phyloP scores from a whole-genome alignment of 2,797 vertebrate genomes.

The Glyptemys insculpta region DNA sequence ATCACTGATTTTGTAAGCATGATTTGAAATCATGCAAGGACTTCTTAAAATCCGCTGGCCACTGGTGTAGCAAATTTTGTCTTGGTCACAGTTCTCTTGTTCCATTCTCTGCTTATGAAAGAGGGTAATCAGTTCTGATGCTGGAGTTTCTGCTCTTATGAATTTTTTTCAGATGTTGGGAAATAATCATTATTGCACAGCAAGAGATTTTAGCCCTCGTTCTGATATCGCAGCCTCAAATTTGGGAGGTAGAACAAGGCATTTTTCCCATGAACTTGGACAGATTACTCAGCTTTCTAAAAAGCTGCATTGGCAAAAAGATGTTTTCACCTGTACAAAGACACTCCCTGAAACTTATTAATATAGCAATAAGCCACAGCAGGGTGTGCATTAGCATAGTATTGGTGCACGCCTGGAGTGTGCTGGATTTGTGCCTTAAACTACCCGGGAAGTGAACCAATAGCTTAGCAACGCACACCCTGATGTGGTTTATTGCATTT shows the following conservation, averaged over 20 bases:
- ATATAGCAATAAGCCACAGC: not conserved
- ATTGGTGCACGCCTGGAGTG: not conserved
- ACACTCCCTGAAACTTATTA: not conserved
- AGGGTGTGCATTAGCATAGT: not conserved
- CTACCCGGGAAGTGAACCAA: not conserved
- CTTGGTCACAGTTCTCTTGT: not conserved
- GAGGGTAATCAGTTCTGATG: not conserved
- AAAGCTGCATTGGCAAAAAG: not conserved
- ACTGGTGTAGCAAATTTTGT: not conserved
- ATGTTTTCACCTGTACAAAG: not conserved
- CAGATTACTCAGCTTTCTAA: not conserved
- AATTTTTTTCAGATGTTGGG: not conserved
- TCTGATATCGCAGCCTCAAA: not conserved
- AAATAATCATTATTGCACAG: not conserved
- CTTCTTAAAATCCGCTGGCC: not conserved
- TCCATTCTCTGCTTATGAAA: not conserved
- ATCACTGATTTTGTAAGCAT: not conserved
- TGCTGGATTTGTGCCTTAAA: not conserved
- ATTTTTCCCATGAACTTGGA: not conserved
- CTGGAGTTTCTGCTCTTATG: not conserved
- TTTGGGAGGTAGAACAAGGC: not conserved
- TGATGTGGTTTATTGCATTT: not conserved
- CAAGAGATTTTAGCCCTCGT: not conserved
- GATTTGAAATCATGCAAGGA: not conserved
- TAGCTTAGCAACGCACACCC: not conserved